Conservation (phyloP, 1,140 invertebrate genomes). For the Chrysoperla carnea region DNA sequence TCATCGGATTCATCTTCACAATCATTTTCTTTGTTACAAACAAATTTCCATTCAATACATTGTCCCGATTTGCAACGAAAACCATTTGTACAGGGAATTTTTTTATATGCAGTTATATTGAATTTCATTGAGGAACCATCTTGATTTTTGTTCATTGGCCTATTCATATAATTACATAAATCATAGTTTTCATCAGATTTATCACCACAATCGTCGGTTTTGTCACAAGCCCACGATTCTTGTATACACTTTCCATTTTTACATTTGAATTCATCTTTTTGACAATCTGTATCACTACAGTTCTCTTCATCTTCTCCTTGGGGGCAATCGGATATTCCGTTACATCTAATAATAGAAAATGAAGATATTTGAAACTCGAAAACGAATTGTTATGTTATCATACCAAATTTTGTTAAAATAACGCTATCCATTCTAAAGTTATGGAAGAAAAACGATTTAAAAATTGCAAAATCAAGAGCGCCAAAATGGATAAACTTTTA, state of each 20-base stretch:
- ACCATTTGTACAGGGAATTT: constrained; percentile 20
- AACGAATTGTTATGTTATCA: no score
- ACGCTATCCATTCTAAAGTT: no score
- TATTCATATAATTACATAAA: constrained; percentile 19
- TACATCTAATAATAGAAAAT: constrained; percentile 28
- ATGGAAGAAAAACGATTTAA: no score
- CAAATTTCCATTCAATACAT: constrained; percentile 37
- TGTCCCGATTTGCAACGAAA: constrained; percentile 39
- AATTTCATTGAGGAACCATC: background rate
- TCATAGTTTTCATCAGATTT: constrained; percentile 39
- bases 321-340: constrained; percentile 50
- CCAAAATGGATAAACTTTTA: no score
- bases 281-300: constrained; percentile 23
- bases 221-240: constrained; percentile 44
- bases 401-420: background rate
- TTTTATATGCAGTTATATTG: background rate
- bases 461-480: no score
- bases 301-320: constrained; percentile 41
- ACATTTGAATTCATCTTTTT: constrained; percentile 35
- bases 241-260: constrained; percentile 31
- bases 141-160: no score
- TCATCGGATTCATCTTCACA: constrained; percentile 51
- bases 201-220: constrained; percentile 42
- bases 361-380: no score
- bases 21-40: constrained; percentile 48